Evolutionary conservation across 2,888 invertebrate species (phyloP).

Genomic region (Aphrophora alni): DNA sequence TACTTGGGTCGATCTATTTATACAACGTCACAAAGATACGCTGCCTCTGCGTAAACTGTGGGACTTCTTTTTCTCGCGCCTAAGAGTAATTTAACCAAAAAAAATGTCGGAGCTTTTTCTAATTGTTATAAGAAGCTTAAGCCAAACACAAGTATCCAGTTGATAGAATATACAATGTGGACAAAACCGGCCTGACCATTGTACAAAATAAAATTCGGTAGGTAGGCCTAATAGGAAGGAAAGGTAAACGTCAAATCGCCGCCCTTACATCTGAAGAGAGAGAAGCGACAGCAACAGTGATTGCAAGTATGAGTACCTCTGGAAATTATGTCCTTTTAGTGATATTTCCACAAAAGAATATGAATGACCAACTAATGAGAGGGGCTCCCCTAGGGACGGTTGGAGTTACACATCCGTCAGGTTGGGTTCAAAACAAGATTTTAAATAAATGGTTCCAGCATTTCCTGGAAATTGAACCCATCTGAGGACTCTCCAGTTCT

Average conservation of each 20-base stretch:
- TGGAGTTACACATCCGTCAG: conserved; percentile 50
- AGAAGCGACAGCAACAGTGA: too few relatives aligned
- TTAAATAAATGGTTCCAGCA: conserved; percentile 54
- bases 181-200: too few relatives aligned
- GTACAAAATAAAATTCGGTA: conserved; percentile 52
- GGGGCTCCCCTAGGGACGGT: conserved; percentile 52
- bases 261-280: conserved; percentile 54
- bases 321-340: too few relatives aligned
- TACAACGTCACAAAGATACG: conserved; percentile 39
- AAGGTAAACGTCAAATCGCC: too few relatives aligned
- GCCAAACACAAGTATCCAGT: conserved; percentile 48
- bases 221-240: conserved; percentile 51
- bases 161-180: too few relatives aligned
- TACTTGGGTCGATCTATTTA: conserved; percentile 40
- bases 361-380: too few relatives aligned
- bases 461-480: conserved; percentile 49
- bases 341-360: too few relatives aligned
- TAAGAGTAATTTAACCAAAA: conserved; percentile 38
- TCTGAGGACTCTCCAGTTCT: conserved; percentile 48
- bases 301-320: too few relatives aligned
- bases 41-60: too few relatives aligned
- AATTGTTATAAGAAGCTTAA: conserved; percentile 3
- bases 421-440: conserved; percentile 53
- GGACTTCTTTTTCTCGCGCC: conserved; percentile 35
- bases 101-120: conserved; percentile 19